phyloP scores from a whole-genome alignment of 1,140 invertebrate genomes.

The Magallana ariakensis region DNA sequence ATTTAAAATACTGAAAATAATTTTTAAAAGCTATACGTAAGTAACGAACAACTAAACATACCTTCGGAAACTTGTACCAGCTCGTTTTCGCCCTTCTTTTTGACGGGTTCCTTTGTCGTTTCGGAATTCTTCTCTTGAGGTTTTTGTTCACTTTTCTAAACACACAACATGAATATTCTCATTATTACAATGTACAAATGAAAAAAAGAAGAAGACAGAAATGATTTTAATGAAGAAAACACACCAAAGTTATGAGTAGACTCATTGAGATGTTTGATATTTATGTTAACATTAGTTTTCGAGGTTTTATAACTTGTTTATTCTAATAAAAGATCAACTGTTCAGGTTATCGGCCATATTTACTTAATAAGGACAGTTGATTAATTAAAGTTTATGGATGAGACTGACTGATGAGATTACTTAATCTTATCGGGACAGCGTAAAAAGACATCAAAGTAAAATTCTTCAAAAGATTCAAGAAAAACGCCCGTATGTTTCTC shows the following conservation, averaged over 20 bases:
- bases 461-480: not conserved
- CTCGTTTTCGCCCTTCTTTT: constrained; percentile 41
- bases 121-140: not conserved
- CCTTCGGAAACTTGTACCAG: constrained; percentile 51
- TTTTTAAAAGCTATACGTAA: too few relatives aligned
- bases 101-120: constrained; percentile 2
- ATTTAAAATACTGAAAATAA: too few relatives aligned
- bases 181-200: too few relatives aligned
- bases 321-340: too few relatives aligned
- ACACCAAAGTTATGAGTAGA: too few relatives aligned
- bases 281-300: too few relatives aligned
- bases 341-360: not conserved
- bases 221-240: too few relatives aligned
- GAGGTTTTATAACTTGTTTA: too few relatives aligned
- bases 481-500: not conserved
- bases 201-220: too few relatives aligned
- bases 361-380: not conserved
- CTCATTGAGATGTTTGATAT: too few relatives aligned
- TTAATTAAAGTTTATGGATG: constrained; percentile 8
- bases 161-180: too few relatives aligned
- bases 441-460: constrained; percentile 35
- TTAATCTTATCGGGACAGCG: not conserved
- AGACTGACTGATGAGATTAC: not conserved
- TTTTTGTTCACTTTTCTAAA: not conserved
- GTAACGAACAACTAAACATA: constrained; percentile 7